Evolutionary conservation across 2,113 vertebrate species (phyloP).

Genomic region (Anoura caudifer): DNA sequence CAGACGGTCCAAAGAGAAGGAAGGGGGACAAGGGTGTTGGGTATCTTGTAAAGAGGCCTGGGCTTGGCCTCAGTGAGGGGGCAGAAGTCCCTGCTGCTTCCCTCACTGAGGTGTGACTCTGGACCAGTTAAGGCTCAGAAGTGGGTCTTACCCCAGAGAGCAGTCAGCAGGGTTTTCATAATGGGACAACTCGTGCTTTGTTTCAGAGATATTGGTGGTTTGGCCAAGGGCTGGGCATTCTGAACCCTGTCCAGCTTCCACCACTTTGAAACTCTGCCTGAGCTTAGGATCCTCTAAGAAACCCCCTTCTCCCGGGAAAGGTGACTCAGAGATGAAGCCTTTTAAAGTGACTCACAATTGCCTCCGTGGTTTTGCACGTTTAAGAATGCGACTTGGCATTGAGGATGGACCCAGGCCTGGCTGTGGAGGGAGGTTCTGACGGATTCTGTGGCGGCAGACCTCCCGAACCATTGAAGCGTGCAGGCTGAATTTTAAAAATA

Average conservation of each 20-base stretch:
- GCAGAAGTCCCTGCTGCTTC: not conserved
- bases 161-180: not conserved
- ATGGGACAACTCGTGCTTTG: not conserved
- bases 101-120: not conserved
- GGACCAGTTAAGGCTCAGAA: not conserved
- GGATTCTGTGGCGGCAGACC: constrained; percentile 18
- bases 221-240: not conserved
- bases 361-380: not conserved
- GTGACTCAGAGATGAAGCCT: not conserved
- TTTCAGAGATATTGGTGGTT: not conserved
- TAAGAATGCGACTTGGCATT: constrained; percentile 20
- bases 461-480: not conserved
- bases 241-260: not conserved
- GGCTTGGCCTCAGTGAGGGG: not conserved
- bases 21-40: not conserved
- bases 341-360: not conserved
- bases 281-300: not conserved
- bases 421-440: constrained; percentile 45
- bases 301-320: not conserved
- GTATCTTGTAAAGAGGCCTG: not conserved
- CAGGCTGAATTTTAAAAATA: constrained; percentile 50
- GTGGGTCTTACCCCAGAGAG: not conserved
- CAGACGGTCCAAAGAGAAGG: not conserved
- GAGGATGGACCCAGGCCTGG: not conserved
- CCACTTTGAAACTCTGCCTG: not conserved